Evolutionary conservation across 2,888 invertebrate species (phyloP), one percentile per base, ranked within the genome.

Genomic region (Ormia ochracea): DNA sequence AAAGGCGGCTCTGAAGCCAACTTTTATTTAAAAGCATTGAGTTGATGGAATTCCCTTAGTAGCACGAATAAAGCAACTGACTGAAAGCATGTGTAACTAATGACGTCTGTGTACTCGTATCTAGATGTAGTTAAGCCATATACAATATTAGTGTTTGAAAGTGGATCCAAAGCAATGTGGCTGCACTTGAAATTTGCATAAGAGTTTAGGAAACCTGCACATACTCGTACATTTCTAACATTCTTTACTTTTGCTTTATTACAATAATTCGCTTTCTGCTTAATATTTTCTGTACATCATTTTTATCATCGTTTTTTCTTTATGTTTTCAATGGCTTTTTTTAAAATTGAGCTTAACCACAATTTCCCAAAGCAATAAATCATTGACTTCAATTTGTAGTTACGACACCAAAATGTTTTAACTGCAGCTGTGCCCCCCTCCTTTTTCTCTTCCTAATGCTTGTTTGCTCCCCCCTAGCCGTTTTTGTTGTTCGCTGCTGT

Each of bases 301-400:
- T 48, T 48, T 41, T 17, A 23, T 23, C 10, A 14, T 10, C 10
- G 2, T 0, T 33, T 50, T 17, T 28, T 12, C 6, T 41, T 59
- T 33, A 12, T 10, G 26, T 72, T 72, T 43, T 17, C 52, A 23
- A 23, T 61, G 52, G 28, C 26, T 58, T 70, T 70, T n/a, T 80
- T 72, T 65, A 77, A 77, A 75, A 69, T 81, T 81, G 72, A 65
- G 72, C 78, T 82, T 82, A 82, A 81, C 80, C 81, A 82, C 82
- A 83, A 82, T 83, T 83, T 82, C 83, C 83, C 83, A 81, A 83
- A 82, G 82, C 82, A 79, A 84, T 84, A 83, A 84, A 84, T 84
- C 83, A 84, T 82, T 77, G 81, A 75, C 82, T 82, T 82, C 83
- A 84, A 84, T 84, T 84, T 84, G 84, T 84, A 83, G 82, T 83